Conservation (phyloP, 2,113 vertebrate genomes). For the Lophura nycthemera region DNA sequence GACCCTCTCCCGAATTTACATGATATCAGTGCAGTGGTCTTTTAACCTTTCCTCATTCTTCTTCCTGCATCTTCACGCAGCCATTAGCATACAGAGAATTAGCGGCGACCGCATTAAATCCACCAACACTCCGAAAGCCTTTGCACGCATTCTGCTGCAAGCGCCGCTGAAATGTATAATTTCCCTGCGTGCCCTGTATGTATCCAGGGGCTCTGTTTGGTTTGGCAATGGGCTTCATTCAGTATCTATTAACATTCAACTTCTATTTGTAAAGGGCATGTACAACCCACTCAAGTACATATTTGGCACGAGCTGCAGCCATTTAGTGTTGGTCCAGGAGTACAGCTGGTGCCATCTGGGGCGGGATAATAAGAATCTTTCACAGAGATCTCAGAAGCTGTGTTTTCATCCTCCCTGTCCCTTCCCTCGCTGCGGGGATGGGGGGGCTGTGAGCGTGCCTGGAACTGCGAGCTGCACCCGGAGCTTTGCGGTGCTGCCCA, state of each 20-base stretch:
- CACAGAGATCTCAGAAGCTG: slow-evolving; percentile 61
- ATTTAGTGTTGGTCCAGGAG: slow-evolving; percentile 50
- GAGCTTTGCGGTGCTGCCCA: background rate
- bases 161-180: slow-evolving; percentile 36
- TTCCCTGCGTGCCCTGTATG: slow-evolving; percentile 57
- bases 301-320: slow-evolving; percentile 68
- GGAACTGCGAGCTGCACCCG: background rate
- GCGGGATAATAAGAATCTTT: slow-evolving; percentile 72
- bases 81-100: slow-evolving; percentile 58
- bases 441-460: background rate
- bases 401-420: slow-evolving; percentile 36
- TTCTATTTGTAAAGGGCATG: slow-evolving; percentile 68
- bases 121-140: slow-evolving; percentile 40
- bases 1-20: slow-evolving; percentile 74
- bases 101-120: slow-evolving; percentile 16
- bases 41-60: slow-evolving; percentile 49
- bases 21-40: slow-evolving; percentile 52
- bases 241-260: slow-evolving; percentile 60
- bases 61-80: background rate
- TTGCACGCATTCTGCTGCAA: slow-evolving; percentile 12
- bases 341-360: slow-evolving; percentile 71
- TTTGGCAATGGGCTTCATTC: slow-evolving; percentile 41
- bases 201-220: slow-evolving; percentile 55
- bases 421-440: background rate
- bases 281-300: slow-evolving; percentile 70